Evolutionary conservation across 2,113 vertebrate species (phyloP), one percentile per base, ranked within the genome.

Genomic region (Hucho hucho): DNA sequence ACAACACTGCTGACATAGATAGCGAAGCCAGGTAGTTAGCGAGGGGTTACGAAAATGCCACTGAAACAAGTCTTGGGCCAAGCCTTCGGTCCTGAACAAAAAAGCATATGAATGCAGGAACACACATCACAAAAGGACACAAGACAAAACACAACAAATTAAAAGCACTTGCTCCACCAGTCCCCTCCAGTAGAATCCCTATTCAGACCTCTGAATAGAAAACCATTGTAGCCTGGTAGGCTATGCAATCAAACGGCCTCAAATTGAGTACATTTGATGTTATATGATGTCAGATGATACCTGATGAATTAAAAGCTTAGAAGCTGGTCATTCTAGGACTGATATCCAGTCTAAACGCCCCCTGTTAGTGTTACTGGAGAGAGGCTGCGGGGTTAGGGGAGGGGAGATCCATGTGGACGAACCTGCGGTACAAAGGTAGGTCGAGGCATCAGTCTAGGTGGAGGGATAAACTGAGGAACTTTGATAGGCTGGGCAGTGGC

Each of bases 381-480:
- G 64, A 59, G 11, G 6, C 14, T 43, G 58, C 20, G 13, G 66
- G 37, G 49, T 29, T 26, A 29, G 6, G 72, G n/a, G 75, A 26
- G n/a, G 28, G 26, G 14, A 49, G 47, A 11, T 4, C 47, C 26
- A 58, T 32, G 74, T 59, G 64, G 75, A 93, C 94, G 91, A 83
- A 95, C 95, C 92, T 95, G 95, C 73, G 94, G 94, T 89, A 95
- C 94, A 83, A 95, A 94, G 88, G 93, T 94, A 83, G 94, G 95
- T 76, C 95, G 94, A 82, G 95, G 93, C 87, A 95, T 95, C 84
- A 95, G 93, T 91, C 95, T 92, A 79, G 93, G 95, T 90, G 94
- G 95, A 81, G 94, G 95, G 81, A 96, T 95, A 92, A 95, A 96
- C 87, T 96, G 94, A 86, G 95, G 95, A 89, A 96, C 95, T 95